phyloP scores from a whole-genome alignment of 1,140 invertebrate species.

The Goniozus legneri region DNA sequence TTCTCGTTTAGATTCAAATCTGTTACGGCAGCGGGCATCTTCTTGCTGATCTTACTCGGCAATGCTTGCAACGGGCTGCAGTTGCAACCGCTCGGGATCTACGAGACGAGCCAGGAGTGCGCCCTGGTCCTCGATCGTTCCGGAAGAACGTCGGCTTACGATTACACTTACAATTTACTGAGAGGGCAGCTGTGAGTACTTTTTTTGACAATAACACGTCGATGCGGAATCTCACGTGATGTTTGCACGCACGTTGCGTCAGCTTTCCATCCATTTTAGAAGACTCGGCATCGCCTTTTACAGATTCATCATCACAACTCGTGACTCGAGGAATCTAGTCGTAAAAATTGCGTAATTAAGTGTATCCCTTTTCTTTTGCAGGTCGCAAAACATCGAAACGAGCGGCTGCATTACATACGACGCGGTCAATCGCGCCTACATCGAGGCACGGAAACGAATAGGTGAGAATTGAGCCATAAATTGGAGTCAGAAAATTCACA shows the following conservation, averaged over 20 bases:
- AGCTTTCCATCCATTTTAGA: slow-evolving; percentile 15
- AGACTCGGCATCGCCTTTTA: no score
- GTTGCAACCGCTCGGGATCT: slow-evolving; percentile 41
- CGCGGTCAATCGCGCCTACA: slow-evolving; percentile 83
- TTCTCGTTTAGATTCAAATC: no score
- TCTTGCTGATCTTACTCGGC: no score
- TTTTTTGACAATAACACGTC: no score
- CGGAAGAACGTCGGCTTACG: slow-evolving; percentile 72
- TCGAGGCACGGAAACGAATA: slow-evolving; percentile 80
- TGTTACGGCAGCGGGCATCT: no score
- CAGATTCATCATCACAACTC: no score
- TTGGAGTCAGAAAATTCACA: no score
- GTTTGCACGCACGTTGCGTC: not conserved
- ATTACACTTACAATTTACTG: slow-evolving; percentile 78
- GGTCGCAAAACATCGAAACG: slow-evolving; percentile 62
- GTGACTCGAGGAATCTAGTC: no score
- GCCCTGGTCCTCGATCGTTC: slow-evolving; percentile 71
- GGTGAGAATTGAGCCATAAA: no score
- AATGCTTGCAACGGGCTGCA: slow-evolving; percentile 31
- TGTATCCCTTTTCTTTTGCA: slow-evolving; percentile 57
- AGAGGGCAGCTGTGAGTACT: slow-evolving; percentile 68
- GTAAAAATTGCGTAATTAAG: no score
- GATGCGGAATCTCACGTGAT: slow-evolving; percentile 14
- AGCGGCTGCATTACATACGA: slow-evolving; percentile 88
- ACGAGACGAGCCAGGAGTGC: slow-evolving; percentile 62